Base-by-base conservation (phyloP, 1,140 invertebrate species). In the Scylla paramamosain region DNA sequence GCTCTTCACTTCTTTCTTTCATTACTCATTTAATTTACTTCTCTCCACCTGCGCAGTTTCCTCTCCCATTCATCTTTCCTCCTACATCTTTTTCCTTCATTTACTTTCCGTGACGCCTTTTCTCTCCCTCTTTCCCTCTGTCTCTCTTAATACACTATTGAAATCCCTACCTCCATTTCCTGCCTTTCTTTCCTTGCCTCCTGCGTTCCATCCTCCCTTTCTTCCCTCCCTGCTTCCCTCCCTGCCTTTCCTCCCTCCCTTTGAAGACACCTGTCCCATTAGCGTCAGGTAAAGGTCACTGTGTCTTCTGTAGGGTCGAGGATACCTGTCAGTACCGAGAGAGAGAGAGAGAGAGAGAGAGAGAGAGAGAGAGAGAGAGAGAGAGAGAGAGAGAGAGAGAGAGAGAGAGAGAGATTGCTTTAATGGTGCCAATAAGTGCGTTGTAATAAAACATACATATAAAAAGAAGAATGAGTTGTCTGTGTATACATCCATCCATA, bases 91-190 rank as follows among this genome's bases (percentile, higher is more conserved):
- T 88, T 39, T 32, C 86, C 67, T 10, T 39, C 59, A 8, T n/a
- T 77, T n/a, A 12, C 59, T 92, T 20, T 77, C 12, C n/a, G 0
- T 67, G 0, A 16, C 59, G 25, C 59, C 31, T 20, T 77, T n/a
- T 67, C 31, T 92, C 91, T 16, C 31, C 25, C 46, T 91, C 89
- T 59, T 16, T 29, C n/a, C 48, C 45, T 91, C 89, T 91, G 32
- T 46, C 52, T 29, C 89, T 86, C n/a, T 86, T n/a, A 2, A 14
- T 39, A 31, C 28, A n/a, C 32, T 86, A 16, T 1, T 39, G 28
- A 48, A 91, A 59, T 59, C 4, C 31, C n/a, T 92, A 31, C 28
- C 86, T 88, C 31, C 4, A n/a, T 28, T 8, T 48, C 39, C 39
- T 39, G 39, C 39, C 25, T 14, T 89, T 45, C 16, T 90, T 46